These are phyloP conservation scores for Lycaon pictus DNA, from an alignment of 2,113 vertebrate species.

Conservation along the genomic window DNA sequence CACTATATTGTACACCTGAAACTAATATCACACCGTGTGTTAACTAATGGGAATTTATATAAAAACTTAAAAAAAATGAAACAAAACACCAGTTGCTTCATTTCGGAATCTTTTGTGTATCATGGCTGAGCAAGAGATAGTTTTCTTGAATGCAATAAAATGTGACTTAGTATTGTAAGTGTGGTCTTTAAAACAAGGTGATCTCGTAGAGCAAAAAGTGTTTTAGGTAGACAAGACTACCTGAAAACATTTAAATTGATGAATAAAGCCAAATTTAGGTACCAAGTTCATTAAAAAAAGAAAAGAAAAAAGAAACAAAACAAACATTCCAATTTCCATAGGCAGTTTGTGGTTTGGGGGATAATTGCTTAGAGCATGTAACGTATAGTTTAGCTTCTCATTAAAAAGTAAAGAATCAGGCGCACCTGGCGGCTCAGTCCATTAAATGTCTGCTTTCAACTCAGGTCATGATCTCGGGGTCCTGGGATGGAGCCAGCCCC, in stretches of 20 bases:
- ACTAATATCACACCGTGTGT: neutral
- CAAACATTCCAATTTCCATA: neutral
- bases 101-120: slow-evolving; percentile 68
- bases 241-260: slow-evolving; percentile 3
- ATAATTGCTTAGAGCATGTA: slow-evolving; percentile 36
- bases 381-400: neutral
- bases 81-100: neutral
- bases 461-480: neutral
- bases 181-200: neutral
- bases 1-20: neutral
- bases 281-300: neutral
- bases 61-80: slow-evolving; percentile 1
- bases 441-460: neutral
- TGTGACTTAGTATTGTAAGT: neutral
- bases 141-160: slow-evolving; percentile 74
- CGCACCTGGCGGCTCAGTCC: neutral
- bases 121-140: slow-evolving; percentile 50
- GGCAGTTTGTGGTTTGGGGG: neutral
- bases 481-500: neutral
- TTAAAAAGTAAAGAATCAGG: slow-evolving; percentile 6
- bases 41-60: neutral
- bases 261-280: slow-evolving; percentile 8
- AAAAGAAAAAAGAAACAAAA: no score
- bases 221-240: neutral
- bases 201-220: neutral